Evolutionary conservation across 1,140 invertebrate genomes (phyloP).

Genomic region (Formica exsecta): DNA sequence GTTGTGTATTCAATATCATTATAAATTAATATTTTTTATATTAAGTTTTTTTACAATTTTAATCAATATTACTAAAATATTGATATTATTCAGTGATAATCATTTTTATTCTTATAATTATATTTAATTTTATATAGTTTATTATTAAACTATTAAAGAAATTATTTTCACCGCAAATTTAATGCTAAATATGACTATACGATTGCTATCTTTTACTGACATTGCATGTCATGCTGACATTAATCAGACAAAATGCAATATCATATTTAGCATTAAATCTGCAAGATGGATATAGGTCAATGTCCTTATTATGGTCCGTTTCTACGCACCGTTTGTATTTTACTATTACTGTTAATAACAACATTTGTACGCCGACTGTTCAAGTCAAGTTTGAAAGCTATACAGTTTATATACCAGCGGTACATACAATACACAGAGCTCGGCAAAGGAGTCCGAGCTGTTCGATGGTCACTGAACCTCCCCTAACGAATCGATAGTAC

Average conservation of each 20-base stretch:
- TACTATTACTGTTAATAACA: background rate
- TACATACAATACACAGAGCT: slow-evolving; percentile 28
- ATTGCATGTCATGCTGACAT: slow-evolving; percentile 25
- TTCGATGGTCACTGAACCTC: slow-evolving; percentile 74
- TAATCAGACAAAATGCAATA: slow-evolving; percentile 3
- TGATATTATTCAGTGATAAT: background rate
- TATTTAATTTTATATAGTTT: background rate
- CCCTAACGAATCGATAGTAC: slow-evolving; percentile 71
- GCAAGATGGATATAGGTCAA: slow-evolving; percentile 31
- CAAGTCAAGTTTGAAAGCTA: slow-evolving; percentile 6
- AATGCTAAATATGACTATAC: background rate
- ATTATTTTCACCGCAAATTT: background rate
- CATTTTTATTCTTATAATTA: background rate
- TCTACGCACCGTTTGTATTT: slow-evolving; percentile 45
- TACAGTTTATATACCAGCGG: background rate
- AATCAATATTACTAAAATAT: background rate
- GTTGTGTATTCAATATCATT: background rate
- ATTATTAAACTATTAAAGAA: background rate
- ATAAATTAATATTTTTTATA: background rate
- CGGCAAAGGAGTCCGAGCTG: slow-evolving; percentile 45
- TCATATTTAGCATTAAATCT: slow-evolving; percentile 7
- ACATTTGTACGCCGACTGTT: slow-evolving; percentile 27
- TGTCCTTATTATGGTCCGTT: background rate
- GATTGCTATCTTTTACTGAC: background rate
- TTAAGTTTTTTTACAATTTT: background rate